Evolutionary conservation across 2,113 vertebrate genomes (phyloP).

Genomic region (Morone saxatilis): DNA sequence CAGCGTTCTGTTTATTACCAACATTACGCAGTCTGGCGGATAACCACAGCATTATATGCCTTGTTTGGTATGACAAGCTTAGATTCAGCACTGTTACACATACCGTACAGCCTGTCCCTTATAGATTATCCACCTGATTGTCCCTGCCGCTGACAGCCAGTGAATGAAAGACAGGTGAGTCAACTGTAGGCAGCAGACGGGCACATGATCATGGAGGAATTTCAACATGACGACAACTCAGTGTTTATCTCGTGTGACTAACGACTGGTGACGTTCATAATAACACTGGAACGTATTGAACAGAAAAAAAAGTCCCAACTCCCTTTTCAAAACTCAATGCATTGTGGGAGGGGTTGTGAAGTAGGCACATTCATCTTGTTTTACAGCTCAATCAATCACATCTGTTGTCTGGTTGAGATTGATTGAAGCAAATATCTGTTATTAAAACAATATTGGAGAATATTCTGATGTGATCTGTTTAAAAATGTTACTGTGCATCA

Average conservation of each 20-base stretch:
- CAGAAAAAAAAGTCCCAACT: not conserved
- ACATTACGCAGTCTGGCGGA: not conserved
- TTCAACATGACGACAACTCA: constrained; percentile 10
- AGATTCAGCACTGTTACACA: constrained; percentile 2
- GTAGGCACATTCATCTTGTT: not conserved
- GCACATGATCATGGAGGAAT: constrained; percentile 16
- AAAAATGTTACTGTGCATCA: not conserved
- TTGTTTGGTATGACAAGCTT: not conserved
- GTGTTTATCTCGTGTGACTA: constrained; percentile 18
- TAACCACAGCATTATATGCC: not conserved
- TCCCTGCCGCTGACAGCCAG: constrained; percentile 17
- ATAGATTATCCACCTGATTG: constrained; percentile 19
- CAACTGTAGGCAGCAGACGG: constrained; percentile 24
- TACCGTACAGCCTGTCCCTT: constrained; percentile 15
- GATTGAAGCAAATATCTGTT: not conserved
- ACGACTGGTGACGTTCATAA: not conserved
- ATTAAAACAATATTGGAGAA: not conserved
- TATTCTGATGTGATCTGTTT: not conserved
- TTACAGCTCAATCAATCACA: not conserved
- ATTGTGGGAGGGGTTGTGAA: not conserved
- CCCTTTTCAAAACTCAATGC: not conserved
- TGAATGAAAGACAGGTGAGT: constrained; percentile 52
- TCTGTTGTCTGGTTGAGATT: not conserved
- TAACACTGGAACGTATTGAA: not conserved
- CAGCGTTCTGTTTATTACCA: not conserved